Base-by-base conservation (phyloP, 2,113 vertebrate genomes). In the Delphinus delphis region DNA sequence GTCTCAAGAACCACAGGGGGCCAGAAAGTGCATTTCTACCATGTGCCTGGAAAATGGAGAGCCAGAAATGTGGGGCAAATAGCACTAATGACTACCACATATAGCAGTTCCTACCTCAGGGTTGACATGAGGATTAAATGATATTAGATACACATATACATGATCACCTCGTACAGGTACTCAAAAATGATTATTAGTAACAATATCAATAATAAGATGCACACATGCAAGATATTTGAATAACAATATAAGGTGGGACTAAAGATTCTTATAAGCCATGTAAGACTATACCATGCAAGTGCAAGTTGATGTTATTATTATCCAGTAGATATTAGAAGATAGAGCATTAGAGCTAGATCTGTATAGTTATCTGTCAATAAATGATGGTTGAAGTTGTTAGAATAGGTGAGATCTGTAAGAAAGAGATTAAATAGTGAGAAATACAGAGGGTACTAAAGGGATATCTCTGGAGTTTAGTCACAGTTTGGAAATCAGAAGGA, bases 401-500 rank as follows among this genome's bases (percentile, higher is more conserved):
- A 68, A 47, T 50, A 62, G 18, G 11, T 53, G 21, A 89, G 38
- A 63, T 85, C 9, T 55, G 1, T 10, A 80, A 60, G 47, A 76
- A 85, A 41, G 63, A 93, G n/a, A 79, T 77, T 97, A 38, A 58
- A 26, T 20, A 55, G 17, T 60, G 50, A 88, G 88, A 84, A 84
- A 25, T 86, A 74, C 8, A 20, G 25, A 67, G 44, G 25, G n/a
- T 47, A 11, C 44, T 36, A 38, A 50, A 68, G 26, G 21, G 18
- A 13, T 68, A 62, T 28, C 28, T 77, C 17, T 63, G 70, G 23
- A 80, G 36, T 26, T 31, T 74, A 67, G 38, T 68, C 41, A 53
- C 53, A 38, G 53, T 60, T 92, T 76, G 89, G 38, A 36, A 71
- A 87, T 79, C 47, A 96, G 74, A 97, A 95, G 53, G 17, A 82